Conservation (phyloP, 2,888 invertebrate species). For the Xanthia icteritia region DNA sequence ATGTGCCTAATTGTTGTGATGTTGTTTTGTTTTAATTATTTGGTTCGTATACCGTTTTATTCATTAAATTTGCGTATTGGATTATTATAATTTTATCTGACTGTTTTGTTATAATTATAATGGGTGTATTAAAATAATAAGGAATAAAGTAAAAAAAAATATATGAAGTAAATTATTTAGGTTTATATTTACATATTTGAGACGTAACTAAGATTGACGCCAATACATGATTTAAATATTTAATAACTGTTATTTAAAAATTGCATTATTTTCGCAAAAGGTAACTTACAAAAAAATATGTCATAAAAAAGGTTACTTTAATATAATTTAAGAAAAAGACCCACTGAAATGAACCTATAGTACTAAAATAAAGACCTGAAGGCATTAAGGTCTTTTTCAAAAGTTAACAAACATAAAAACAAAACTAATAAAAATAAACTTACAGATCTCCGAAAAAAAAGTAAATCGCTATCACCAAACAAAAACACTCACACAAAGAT, state of each 20-base stretch:
- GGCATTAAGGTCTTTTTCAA: too few species aligned
- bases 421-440: slow-evolving; percentile 36
- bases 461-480: slow-evolving; percentile 42
- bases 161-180: not conserved
- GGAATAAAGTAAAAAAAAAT: not conserved
- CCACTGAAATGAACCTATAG: not conserved
- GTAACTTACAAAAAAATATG: not conserved
- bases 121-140: not conserved
- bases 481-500: slow-evolving; percentile 60
- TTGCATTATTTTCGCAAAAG: not conserved
- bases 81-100: not conserved
- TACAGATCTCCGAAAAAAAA: slow-evolving; percentile 49
- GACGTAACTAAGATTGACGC: not conserved
- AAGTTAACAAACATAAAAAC: not conserved
- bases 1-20: slow-evolving; percentile 2
- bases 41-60: not conserved
- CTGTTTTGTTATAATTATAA: not conserved
- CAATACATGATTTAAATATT: not conserved
- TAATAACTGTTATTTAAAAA: not conserved
- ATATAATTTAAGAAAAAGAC: not conserved
- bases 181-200: not conserved
- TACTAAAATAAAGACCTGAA: not conserved
- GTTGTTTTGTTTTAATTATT: slow-evolving; percentile 11
- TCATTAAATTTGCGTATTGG: rapidly evolving
- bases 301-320: not conserved